Base-by-base conservation (phyloP, 2,113 vertebrate species). In the Bubo scandiacus region DNA sequence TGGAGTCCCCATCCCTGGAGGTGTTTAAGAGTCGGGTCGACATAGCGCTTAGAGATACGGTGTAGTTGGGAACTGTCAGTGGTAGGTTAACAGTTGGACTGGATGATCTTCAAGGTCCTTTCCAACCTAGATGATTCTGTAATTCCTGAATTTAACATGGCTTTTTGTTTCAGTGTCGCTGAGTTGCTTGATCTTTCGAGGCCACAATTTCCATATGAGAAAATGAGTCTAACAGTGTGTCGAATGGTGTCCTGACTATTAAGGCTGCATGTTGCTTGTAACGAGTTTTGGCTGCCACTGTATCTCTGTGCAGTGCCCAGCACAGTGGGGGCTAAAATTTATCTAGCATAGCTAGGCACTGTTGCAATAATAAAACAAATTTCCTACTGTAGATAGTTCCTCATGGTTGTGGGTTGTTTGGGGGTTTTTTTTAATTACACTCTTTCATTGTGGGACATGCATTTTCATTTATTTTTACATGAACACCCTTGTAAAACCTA, bases 211-310 rank as follows among this genome's bases (percentile, higher is more conserved):
- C 19, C 32, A 21, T 5, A 6, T 16, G 38, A 81, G 52, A 59
- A 86, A 74, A 51, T 12, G 6, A 17, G 10, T 38, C 59, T 32
- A n/a, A 66, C 18, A 21, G 9, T 1, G 2, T n/a, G 38, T 23
- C 0, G 0, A 77, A 10, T 32, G 15, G 32, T 58, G 51, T 9
- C 75, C 47, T 74, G 51, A 32, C n/a, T 72, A 12, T 0, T 5
- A 32, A 59, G 9, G 22, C 34, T 78, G 14, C 0, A 0, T 5
- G 10, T 18, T 62, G 11, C 47, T 71, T 30, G 11, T 6, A 3
- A 17, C 23, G 21, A 65, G 6, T 54, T 80, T 77, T 86, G 63
- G 8, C 19, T 83, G 34, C 54, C 26, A 13, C 29, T 26, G 6
- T 43, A 12, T 47, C 26, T 72, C 21, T 27, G 5, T 59, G 18